Conservation (phyloP, 2,888 invertebrate species). For the Andrena praecox region DNA sequence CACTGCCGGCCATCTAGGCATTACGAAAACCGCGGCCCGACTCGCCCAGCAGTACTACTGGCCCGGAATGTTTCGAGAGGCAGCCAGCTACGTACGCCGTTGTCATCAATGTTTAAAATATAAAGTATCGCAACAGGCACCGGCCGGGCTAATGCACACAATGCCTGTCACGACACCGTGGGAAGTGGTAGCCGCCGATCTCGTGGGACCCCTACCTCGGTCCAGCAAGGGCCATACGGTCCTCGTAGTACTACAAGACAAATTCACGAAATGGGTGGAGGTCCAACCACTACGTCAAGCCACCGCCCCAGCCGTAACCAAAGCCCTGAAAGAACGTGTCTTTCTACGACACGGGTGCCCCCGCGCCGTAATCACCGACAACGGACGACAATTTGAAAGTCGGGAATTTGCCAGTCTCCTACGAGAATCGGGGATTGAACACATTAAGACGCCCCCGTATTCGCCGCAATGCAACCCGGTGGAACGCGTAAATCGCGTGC, state of each 20-base stretch:
- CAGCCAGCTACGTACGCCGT: background rate
- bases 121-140: background rate
- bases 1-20: background rate
- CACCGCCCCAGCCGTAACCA: conserved; percentile 35
- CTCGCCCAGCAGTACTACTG: background rate
- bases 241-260: conserved; percentile 61
- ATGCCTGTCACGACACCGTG: conserved; percentile 59
- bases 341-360: conserved; percentile 36
- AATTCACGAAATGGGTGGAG: conserved; percentile 65
- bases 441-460: too few species aligned
- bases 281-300: conserved; percentile 56
- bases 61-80: conserved; percentile 5
- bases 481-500: conserved; percentile 66
- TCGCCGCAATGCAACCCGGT: conserved; percentile 77
- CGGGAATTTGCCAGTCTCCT: too few species aligned
- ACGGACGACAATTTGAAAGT: too few species aligned
- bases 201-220: conserved; percentile 69
- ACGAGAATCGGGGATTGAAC: too few species aligned
- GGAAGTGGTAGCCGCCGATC: conserved; percentile 55
- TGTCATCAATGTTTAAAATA: too few species aligned
- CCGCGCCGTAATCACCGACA: background rate
- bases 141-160: conserved; percentile 61
- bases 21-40: background rate
- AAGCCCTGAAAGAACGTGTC: conserved; percentile 26
- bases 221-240: conserved; percentile 45